A percentile compares a stretch with the other conserved stretches of the same genome.
These are phyloP conservation scores for Cettia cetti DNA, from an alignment of 2,113 vertebrate genomes.

Conservation along the genomic window DNA sequence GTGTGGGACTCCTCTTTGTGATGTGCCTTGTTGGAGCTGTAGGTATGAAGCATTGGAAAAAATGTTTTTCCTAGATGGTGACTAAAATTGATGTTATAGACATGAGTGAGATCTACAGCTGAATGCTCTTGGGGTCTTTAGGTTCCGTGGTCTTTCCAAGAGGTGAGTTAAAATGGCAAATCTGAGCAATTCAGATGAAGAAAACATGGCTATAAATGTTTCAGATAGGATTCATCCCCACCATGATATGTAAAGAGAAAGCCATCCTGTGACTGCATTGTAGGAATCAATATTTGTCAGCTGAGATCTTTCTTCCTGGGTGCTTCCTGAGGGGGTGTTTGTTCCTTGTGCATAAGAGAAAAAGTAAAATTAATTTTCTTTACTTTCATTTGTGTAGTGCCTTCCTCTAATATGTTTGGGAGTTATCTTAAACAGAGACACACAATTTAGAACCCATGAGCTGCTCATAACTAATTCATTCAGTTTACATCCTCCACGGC, in stretches of 20 bases:
- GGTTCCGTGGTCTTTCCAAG: background rate
- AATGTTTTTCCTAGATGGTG: background rate
- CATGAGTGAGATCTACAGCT: background rate
- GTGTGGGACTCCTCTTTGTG: conserved; percentile 83
- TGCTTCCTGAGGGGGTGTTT: background rate
- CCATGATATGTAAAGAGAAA: background rate
- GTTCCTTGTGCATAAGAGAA: background rate
- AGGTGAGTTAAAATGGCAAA: background rate
- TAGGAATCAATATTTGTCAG: rapidly evolving
- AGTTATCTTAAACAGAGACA: background rate
- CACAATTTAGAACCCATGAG: background rate
- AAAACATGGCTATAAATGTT: background rate
- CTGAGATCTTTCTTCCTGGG: background rate
- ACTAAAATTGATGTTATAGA: background rate
- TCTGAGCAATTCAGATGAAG: background rate
- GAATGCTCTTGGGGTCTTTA: background rate
- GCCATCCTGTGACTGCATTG: background rate
- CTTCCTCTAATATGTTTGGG: background rate
- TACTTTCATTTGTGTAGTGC: background rate
- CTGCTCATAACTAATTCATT: background rate
- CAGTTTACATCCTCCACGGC: background rate
- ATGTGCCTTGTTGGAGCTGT: conserved; percentile 90
- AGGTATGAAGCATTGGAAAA: conserved; percentile 72
- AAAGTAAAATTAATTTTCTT: background rate
- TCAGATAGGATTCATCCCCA: background rate